Conservation (phyloP, 2,113 vertebrate species). For the Laticauda laticaudata region DNA sequence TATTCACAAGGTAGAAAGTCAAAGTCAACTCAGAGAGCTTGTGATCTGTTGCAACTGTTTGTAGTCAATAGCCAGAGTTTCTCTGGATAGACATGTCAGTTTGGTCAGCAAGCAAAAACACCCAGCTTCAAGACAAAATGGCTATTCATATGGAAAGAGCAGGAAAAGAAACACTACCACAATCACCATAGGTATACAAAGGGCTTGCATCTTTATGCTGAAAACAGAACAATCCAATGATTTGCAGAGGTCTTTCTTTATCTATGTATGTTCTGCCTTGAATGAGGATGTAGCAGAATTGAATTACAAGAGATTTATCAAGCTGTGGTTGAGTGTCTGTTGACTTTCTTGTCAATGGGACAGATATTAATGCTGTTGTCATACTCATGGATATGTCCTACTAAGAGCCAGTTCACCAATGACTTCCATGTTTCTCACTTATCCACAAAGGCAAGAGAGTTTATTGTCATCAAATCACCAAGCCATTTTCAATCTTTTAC, state of each 20-base stretch:
- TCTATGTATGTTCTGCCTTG: background rate
- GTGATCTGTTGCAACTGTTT: background rate
- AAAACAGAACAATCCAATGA: background rate
- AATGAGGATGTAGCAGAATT: background rate
- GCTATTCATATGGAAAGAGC: background rate
- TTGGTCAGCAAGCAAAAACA: background rate
- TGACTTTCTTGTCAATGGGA: background rate
- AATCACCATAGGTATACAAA: background rate
- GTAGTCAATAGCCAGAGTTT: background rate
- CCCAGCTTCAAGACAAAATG: background rate
- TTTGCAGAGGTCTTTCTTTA: background rate
- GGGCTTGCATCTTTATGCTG: background rate
- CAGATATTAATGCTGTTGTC: background rate
- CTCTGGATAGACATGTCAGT: background rate
- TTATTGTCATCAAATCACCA: background rate
- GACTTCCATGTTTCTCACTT: background rate
- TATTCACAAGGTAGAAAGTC: background rate
- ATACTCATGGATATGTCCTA: background rate
- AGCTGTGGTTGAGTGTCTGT: background rate
- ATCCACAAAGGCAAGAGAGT: background rate
- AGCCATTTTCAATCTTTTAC: background rate
- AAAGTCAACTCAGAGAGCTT: background rate
- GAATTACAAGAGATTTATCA: background rate
- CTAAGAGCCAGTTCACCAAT: background rate
- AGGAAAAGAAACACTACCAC: background rate